Percentiles rank a stretch among this genome's conserved stretches.
Conservation (phyloP, 1,140 invertebrate species). For the Agraylea sexmaculata region DNA sequence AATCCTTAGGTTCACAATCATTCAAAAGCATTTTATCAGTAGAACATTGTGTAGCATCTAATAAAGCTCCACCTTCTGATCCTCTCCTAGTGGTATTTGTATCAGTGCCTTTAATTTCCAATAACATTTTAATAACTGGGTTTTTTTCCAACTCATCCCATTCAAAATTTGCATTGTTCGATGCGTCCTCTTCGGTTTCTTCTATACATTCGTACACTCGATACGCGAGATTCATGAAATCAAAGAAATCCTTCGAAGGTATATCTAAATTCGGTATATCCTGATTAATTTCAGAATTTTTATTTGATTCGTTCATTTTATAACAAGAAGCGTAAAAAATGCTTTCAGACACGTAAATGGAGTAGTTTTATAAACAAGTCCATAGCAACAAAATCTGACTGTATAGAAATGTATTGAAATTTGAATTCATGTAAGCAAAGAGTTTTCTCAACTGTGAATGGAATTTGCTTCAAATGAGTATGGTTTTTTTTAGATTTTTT, state of each 20-base stretch:
- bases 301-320: not conserved
- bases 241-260: conserved; percentile 56
- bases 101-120: conserved; percentile 21
- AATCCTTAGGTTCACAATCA: conserved; percentile 10
- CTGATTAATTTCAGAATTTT: not conserved
- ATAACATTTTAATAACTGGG: conserved; percentile 29
- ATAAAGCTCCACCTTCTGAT: conserved; percentile 11
- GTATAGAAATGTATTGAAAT: too few species aligned
- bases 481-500: too few species aligned
- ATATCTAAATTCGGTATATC: conserved; percentile 32
- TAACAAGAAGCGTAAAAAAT: not conserved
- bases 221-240: conserved; percentile 60
- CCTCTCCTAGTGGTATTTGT: conserved; percentile 11
- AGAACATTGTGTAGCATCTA: conserved; percentile 5
- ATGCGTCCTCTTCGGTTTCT: conserved; percentile 41
- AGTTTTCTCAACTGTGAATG: too few species aligned
- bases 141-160: conserved; percentile 46
- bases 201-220: conserved; percentile 52
- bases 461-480: too few species aligned
- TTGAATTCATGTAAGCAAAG: too few species aligned
- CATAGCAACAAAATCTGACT: too few species aligned
- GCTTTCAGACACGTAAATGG: too few species aligned
- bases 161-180: conserved; percentile 44
- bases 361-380: too few species aligned
- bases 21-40: conserved; percentile 10